Conservation (phyloP, 2,113 vertebrate genomes). For the Murina feae region DNA sequence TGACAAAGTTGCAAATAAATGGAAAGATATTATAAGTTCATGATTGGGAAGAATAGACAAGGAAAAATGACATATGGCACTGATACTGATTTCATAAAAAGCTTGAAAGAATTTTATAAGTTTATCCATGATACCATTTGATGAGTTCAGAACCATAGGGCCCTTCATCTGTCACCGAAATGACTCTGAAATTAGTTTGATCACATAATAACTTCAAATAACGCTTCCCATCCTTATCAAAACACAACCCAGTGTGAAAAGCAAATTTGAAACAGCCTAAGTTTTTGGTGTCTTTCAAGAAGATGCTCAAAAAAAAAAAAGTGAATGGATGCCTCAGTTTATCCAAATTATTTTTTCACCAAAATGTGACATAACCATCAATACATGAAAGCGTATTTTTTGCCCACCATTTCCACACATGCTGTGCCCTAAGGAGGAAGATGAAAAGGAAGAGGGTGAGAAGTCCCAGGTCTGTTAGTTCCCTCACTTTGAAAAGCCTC, state of each 20-base stretch:
- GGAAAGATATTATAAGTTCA: not conserved
- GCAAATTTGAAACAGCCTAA: constrained; percentile 30
- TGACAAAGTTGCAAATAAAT: not conserved
- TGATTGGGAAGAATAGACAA: not conserved
- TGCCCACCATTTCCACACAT: constrained; percentile 38
- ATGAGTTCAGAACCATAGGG: not conserved
- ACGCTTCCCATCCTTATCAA: not conserved
- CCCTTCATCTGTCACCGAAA: not conserved
- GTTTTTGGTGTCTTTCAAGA: not conserved
- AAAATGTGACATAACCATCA: constrained; percentile 32
- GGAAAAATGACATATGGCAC: not conserved
- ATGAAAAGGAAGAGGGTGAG: constrained; percentile 56
- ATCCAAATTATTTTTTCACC: constrained; percentile 43
- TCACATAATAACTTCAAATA: constrained; percentile 5
- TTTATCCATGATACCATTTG: not conserved
- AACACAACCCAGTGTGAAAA: not conserved
- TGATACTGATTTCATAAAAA: constrained; percentile 5
- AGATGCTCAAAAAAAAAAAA: not conserved
- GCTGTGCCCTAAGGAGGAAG: constrained; percentile 20
- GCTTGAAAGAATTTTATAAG: not conserved
- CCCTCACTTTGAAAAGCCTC: constrained; percentile 57
- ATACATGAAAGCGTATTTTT: constrained; percentile 7
- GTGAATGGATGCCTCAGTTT: constrained; percentile 24
- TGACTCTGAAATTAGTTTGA: not conserved
- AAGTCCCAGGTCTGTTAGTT: constrained; percentile 41